phyloP scores from a whole-genome alignment of 2,113 vertebrate genomes.

The Phalacrocorax carbo region DNA sequence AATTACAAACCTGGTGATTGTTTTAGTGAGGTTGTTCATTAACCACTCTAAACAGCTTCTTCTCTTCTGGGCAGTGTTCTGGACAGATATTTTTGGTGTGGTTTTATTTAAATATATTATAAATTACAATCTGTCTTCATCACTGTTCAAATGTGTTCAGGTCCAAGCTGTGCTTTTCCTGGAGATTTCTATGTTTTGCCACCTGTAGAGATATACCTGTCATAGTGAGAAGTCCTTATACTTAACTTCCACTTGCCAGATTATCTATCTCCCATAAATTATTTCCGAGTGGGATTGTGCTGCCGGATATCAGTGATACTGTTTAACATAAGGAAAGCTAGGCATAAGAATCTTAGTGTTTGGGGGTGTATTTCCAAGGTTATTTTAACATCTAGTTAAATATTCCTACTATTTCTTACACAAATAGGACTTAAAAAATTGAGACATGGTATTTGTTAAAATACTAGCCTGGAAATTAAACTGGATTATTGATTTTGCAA shows the following conservation, averaged over 20 bases:
- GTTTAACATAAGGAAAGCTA: background rate
- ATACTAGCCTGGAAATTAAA: background rate
- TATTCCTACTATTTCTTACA: background rate
- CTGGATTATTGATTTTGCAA: background rate
- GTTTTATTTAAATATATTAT: background rate
- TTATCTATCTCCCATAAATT: background rate
- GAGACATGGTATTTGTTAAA: background rate
- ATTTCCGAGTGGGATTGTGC: background rate
- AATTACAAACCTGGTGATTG: background rate
- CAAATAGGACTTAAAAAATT: background rate
- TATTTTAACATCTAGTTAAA: background rate
- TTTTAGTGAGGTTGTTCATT: background rate
- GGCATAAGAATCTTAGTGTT: background rate
- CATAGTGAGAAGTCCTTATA: background rate
- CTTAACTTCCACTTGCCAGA: background rate
- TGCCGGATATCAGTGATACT: background rate
- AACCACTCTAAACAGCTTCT: background rate
- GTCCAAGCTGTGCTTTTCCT: background rate
- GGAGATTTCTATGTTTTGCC: background rate
- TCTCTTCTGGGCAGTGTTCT: background rate
- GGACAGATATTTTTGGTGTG: background rate
- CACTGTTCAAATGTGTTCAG: background rate
- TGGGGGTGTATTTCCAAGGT: background rate
- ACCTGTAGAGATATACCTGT: background rate
- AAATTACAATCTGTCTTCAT: background rate